Conservation (phyloP, 2,797 vertebrate genomes). For the Notolepis coatsorum region DNA sequence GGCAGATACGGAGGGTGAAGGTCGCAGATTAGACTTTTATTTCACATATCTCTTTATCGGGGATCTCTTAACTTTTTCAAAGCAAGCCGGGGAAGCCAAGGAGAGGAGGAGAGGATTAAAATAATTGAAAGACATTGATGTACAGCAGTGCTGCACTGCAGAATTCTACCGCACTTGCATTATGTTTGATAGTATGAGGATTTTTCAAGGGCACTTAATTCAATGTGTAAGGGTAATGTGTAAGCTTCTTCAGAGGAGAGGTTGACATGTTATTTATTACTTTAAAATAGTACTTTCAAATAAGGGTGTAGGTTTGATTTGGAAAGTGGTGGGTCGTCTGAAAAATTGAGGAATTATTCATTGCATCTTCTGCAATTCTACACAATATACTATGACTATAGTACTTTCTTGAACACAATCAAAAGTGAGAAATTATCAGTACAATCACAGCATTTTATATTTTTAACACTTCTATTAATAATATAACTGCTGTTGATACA, state of each 20-base stretch:
- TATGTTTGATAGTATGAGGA: constrained; percentile 26
- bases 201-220: constrained; percentile 28
- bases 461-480: too few species aligned
- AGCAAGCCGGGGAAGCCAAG: constrained; percentile 21
- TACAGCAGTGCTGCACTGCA: constrained; percentile 14
- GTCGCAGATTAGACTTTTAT: constrained; percentile 63
- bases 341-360: too few species aligned
- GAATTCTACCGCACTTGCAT: constrained; percentile 23
- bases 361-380: too few species aligned
- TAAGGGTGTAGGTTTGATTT: too few species aligned
- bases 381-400: too few species aligned
- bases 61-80: constrained; percentile 52
- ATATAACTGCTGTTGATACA: too few species aligned
- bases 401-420: too few species aligned
- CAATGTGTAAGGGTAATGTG: constrained; percentile 2
- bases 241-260: constrained; percentile 6
- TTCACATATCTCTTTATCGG: constrained; percentile 64
- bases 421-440: too few species aligned
- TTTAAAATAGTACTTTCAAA: constrained; percentile 15
- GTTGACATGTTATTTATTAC: constrained; percentile 11
- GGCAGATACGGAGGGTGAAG: constrained; percentile 52
- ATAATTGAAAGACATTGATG: constrained; percentile 48
- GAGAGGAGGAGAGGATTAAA: constrained; percentile 35
- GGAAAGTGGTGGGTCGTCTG: too few species aligned
- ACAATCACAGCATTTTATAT: too few species aligned